Base-by-base conservation (phyloP, 2,113 vertebrate genomes). In the Dicentrarchus labrax region DNA sequence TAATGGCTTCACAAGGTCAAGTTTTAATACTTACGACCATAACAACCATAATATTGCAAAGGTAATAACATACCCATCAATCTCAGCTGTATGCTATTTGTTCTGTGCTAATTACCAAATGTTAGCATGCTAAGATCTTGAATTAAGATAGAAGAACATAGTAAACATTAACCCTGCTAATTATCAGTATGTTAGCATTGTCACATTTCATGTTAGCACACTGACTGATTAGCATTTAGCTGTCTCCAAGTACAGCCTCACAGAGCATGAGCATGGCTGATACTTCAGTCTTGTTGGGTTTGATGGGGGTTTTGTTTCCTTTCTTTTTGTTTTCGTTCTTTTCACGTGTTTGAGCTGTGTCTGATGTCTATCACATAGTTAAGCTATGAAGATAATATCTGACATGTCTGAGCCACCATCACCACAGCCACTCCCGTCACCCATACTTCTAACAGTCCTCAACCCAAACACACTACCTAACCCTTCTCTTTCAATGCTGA, bases 371-470 rank as follows among this genome's bases (percentile, higher is more conserved):
- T 73, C 24, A 2, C 47, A 67, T 48, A 72, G 48, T 39, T 60
- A 45, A 72, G 70, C 66, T 66, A 56, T 62, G 72, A 67, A 57
- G 70, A 84, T 43, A 13, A 54, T 67, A 79, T 79, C 57, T 64
- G 19, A 15, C 16, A 19, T 9, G 11, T 78, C 39, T 45, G 57
- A 66, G 17, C 48, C 72, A 60, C 60, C 59, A 62, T 19, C 64
- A 43, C 43, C 47, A 61, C 47, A 75, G 22, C 48, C 56, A 41
- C 69, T 30, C 8, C 39, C 66, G 51, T 19, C 24, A n/a, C 24
- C 38, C 38, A n/a, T 2, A 24, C 60, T 22, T 50, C 57, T 15
- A 39, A 43, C 57, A 24, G 17, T 17, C 57, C 48, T 7, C 7
- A 22, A 21, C 47, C 39, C 5, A 16, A 38, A 54, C 19, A 6